Evolutionary conservation across 1,140 invertebrate species (phyloP).

Genomic region (Trichogramma pretiosum): DNA sequence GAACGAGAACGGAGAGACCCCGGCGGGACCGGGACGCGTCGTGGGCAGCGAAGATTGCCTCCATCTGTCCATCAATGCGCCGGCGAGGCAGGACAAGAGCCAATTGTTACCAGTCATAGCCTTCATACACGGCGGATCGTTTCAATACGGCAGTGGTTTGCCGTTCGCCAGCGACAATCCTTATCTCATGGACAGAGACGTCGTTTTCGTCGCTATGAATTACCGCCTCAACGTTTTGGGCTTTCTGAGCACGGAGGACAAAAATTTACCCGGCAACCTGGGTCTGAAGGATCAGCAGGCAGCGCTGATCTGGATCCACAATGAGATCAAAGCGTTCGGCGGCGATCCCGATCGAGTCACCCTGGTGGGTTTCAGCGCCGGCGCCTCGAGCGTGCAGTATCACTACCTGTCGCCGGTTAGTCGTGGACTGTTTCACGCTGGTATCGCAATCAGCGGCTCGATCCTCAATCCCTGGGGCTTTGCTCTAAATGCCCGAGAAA

Average conservation of each 20-base stretch:
- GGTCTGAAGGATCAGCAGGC: constrained; percentile 15
- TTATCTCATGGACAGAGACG: constrained; percentile 45
- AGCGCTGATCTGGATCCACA: constrained; percentile 6
- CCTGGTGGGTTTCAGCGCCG: constrained; percentile 11
- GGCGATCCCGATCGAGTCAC: constrained; percentile 9
- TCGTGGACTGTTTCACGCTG: constrained; percentile 33
- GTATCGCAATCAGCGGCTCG: constrained; percentile 65
- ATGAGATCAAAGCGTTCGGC: constrained; percentile 10
- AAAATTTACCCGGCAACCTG: constrained; percentile 10
- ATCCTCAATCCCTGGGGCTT: constrained; percentile 59
- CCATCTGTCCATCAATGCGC: constrained; percentile 68
- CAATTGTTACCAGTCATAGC: constrained; percentile 53
- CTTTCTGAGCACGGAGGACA: constrained; percentile 27
- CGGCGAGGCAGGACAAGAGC: constrained; percentile 36
- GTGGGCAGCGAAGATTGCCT: constrained; percentile 61
- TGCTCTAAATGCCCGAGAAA: constrained; percentile 51
- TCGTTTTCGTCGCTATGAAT: constrained; percentile 53
- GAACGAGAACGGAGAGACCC: not conserved
- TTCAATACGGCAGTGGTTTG: constrained; percentile 36
- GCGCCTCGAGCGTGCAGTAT: constrained; percentile 8
- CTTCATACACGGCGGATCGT: constrained; percentile 60
- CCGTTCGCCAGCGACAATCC: constrained; percentile 32
- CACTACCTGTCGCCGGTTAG: constrained; percentile 11
- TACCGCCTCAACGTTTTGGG: constrained; percentile 55
- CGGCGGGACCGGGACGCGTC: not conserved